Evolutionary conservation across 2,888 invertebrate genomes (phyloP), one percentile per base, ranked within the genome.

Genomic region (Scrobipalpa costella): DNA sequence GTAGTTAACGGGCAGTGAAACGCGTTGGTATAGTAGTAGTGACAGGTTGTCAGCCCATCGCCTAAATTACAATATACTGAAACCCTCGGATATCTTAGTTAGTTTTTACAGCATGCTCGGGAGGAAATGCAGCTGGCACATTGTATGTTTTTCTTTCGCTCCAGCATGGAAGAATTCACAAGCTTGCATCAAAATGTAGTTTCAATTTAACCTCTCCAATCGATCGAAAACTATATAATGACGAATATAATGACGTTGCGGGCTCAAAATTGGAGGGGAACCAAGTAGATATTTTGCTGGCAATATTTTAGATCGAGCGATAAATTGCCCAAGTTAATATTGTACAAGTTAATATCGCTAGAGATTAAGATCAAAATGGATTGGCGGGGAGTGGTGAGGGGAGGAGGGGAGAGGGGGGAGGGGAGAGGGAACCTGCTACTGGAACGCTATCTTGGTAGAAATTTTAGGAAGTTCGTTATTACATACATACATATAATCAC

Each of bases 351-450:
- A 69, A 70, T 72, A 70, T 69, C 58, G 62, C 64, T 61, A 50
- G 63, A 70, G 72, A 74, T 74, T 71, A 69, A 66, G 64, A 71
- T 72, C 69, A 62, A 65, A 71, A 71, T 71, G 66, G 69, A 72
- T 73, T 71, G 73, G 68, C 36, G 21, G 63, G 61, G 63, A 8
- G 64, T 9, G 19, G 50, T 9, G 49, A 13, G 21, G 7, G 59
- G 36, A 27, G 59, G 60, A 58, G 36, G 19, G 50, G 40, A 33
- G 63, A 62, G 64, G 47, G 55, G 59, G 38, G 27, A 15, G 13
- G 15, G n/a, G 7, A n/a, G n/a, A 8, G 1, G 13, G 50, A 13
- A 52, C 7, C 27, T 21, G 34, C 55, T 55, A 55, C 34, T 34
- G 55, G 15, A 15, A 15, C 13, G 27, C 27, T 55, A 33, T 34